Percentiles rank a stretch among this genome's conserved stretches.
phyloP scores from a whole-genome alignment of 2,888 invertebrate species.

The Adelognathus sp. region DNA sequence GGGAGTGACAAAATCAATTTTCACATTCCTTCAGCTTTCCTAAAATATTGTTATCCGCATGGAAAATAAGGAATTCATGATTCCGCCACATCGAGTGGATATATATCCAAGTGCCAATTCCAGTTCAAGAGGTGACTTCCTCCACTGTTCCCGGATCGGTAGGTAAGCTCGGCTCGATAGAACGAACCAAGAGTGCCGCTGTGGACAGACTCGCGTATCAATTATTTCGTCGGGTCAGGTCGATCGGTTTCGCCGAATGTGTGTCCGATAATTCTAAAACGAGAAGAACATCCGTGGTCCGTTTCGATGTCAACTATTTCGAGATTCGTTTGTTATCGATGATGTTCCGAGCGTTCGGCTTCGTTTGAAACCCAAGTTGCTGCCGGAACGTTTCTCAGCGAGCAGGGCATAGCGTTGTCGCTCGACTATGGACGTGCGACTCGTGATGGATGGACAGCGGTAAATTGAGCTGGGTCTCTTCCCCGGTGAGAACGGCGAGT shows the following conservation, averaged over 20 bases:
- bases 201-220: neutral
- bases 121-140: neutral
- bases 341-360: slow-evolving; percentile 38
- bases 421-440: slow-evolving; percentile 32
- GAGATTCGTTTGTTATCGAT: slow-evolving; percentile 42
- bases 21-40: too few species aligned
- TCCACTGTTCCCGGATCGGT: neutral
- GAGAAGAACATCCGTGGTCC: neutral
- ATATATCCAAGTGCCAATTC: neutral
- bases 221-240: slow-evolving; percentile 33
- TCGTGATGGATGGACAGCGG: slow-evolving; percentile 62
- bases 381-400: slow-evolving; percentile 13
- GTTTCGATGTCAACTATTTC: slow-evolving; percentile 38
- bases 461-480: slow-evolving; percentile 67
- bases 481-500: slow-evolving; percentile 55
- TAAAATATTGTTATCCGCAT: neutral
- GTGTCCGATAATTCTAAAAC: slow-evolving; percentile 24
- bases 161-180: neutral
- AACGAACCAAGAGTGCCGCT: neutral
- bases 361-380: slow-evolving; percentile 16
- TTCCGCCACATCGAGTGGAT: slow-evolving; percentile 13
- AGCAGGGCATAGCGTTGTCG: too few species aligned
- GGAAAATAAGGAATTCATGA: neutral
- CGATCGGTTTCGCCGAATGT: slow-evolving; percentile 21
- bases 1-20: too few species aligned